These are phyloP conservation scores for Rhagium mordax DNA, from an alignment of 2,888 invertebrate genomes.

Conservation along the genomic window DNA sequence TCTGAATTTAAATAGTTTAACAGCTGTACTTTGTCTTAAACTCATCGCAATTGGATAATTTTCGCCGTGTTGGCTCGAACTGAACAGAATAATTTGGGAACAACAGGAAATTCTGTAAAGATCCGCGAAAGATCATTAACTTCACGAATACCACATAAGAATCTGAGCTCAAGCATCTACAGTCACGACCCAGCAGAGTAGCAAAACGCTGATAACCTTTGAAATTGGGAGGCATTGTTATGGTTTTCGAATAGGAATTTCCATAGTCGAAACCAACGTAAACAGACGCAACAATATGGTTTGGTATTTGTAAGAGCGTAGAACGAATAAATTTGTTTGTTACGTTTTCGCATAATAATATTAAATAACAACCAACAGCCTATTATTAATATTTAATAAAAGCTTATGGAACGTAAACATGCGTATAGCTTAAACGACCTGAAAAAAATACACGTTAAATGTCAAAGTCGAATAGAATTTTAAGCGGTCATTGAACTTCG, in stretches of 20 bases:
- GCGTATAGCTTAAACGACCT: neutral
- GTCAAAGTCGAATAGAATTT: neutral
- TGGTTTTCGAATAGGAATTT: neutral
- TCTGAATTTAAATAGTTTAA: too few relatives aligned
- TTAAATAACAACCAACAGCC: neutral
- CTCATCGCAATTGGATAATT: too few relatives aligned
- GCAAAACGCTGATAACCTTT: too few relatives aligned
- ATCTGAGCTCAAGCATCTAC: neutral
- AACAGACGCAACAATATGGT: neutral
- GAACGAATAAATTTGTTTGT: neutral
- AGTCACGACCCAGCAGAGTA: too few relatives aligned
- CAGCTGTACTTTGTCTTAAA: too few relatives aligned
- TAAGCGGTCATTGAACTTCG: neutral
- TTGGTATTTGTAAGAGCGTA: neutral
- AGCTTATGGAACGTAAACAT: neutral
- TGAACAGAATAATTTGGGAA: neutral
- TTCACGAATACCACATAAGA: neutral
- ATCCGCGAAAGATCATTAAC: neutral
- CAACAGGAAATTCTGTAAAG: neutral
- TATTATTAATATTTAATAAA: neutral
- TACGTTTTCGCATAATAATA: neutral
- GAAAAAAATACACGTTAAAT: neutral
- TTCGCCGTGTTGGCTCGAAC: too few relatives aligned
- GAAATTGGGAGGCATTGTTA: neutral
- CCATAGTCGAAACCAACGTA: neutral